Conservation (phyloP, 2,797 vertebrate species). For the Catamblyrhynchus diadema region DNA sequence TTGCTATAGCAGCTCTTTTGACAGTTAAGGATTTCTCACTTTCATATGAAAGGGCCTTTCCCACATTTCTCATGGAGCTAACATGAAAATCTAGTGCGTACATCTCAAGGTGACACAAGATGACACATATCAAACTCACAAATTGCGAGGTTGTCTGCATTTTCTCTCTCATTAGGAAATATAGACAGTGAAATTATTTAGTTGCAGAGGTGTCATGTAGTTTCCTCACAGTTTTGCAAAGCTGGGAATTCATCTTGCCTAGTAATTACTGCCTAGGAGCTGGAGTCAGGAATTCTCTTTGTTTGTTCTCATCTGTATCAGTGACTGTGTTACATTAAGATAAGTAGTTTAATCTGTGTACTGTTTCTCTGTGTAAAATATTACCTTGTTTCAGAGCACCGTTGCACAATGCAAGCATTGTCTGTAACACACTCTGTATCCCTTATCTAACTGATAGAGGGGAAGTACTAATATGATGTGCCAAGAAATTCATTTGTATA, state of each 20-base stretch:
- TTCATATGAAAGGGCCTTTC: not conserved
- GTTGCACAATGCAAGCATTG: not conserved
- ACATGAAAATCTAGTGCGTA: not conserved
- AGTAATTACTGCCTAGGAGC: not conserved
- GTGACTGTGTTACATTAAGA: not conserved
- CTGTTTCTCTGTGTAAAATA: not conserved
- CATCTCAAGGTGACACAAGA: not conserved
- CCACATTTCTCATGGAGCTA: not conserved
- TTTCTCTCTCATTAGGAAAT: not conserved
- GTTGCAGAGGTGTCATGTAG: not conserved
- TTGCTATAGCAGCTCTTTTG: not conserved
- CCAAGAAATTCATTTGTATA: not conserved
- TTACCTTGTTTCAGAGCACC: not conserved
- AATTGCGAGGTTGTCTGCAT: not conserved
- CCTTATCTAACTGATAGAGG: not conserved
- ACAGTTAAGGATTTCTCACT: not conserved
- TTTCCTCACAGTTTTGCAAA: not conserved
- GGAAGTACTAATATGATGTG: not conserved
- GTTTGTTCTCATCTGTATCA: not conserved
- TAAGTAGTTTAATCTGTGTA: conserved; percentile 23
- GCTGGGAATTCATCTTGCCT: not conserved
- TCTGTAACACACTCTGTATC: not conserved
- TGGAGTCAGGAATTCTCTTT: not conserved
- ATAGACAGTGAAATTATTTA: not conserved
- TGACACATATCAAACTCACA: not conserved